Conservation (phyloP, 1,140 invertebrate genomes). For the Cydia amplana region DNA sequence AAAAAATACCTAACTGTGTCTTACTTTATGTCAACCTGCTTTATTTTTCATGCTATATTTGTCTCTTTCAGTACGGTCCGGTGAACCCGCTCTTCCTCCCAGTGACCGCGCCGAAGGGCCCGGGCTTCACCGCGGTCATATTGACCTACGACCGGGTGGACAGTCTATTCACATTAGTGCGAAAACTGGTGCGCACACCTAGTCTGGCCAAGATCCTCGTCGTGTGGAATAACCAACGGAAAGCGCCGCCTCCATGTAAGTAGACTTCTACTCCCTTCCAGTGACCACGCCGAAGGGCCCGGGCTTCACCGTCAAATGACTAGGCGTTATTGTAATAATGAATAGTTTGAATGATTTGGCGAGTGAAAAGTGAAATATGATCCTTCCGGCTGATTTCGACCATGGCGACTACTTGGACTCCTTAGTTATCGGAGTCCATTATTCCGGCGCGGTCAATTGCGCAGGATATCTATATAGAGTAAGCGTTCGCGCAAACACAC, state of each 20-base stretch:
- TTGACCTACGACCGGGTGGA: constrained; percentile 95
- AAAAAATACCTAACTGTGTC: no score
- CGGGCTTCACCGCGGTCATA: constrained; percentile 95
- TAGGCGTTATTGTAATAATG: no score
- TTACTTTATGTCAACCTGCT: no score
- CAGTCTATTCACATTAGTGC: constrained; percentile 91
- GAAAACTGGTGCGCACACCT: constrained; percentile 89
- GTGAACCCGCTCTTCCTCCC: constrained; percentile 92
- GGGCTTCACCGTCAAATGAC: constrained; percentile 96
- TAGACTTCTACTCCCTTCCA: constrained; percentile 19
- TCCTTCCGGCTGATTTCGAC: no score
- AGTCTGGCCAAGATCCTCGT: constrained; percentile 93
- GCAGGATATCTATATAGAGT: no score
- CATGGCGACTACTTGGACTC: no score
- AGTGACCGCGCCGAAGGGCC: constrained; percentile 88
- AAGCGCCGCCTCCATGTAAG: constrained; percentile 89
- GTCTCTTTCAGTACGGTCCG: constrained; percentile 69
- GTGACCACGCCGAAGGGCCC: constrained; percentile 87
- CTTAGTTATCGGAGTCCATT: no score
- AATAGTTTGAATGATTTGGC: no score
- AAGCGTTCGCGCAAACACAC: no score
- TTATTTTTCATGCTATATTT: constrained; percentile 22
- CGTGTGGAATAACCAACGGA: constrained; percentile 96
- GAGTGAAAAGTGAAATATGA: no score
- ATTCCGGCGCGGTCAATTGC: no score